phyloP scores from a whole-genome alignment of 2,113 vertebrate species.

The Erythrocercus mccallii region DNA sequence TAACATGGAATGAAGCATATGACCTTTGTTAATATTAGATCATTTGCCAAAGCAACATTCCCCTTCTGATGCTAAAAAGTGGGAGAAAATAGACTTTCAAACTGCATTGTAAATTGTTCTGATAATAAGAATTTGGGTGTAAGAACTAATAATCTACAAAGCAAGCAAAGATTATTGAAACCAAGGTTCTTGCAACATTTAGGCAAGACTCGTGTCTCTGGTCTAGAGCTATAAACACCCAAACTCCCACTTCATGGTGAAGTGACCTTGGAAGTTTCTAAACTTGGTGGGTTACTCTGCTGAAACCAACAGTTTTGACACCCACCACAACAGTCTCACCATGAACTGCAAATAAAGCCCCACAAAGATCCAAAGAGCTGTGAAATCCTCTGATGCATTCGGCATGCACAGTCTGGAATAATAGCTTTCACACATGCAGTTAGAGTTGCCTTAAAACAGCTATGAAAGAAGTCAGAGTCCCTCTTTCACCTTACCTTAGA shows the following conservation, averaged over 20 bases:
- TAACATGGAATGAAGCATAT: background rate
- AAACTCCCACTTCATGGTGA: background rate
- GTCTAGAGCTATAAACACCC: background rate
- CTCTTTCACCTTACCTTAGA: background rate
- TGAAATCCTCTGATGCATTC: background rate
- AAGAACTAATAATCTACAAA: background rate
- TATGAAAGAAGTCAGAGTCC: background rate
- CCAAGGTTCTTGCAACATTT: background rate
- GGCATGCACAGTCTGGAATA: background rate
- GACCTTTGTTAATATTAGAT: background rate
- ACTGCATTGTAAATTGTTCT: background rate
- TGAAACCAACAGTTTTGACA: background rate
- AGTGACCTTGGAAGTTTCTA: background rate
- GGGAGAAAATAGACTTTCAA: background rate
- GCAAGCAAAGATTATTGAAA: background rate
- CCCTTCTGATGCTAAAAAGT: background rate
- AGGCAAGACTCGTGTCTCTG: background rate
- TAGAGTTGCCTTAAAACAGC: background rate
- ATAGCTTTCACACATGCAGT: background rate
- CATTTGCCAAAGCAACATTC: background rate
- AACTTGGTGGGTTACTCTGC: background rate
- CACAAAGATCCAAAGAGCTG: background rate
- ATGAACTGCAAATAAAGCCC: background rate
- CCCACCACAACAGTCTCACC: background rate
- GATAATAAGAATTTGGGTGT: background rate